phyloP scores from a whole-genome alignment of 1,140 invertebrate genomes.

The Drosophila tsacasi region DNA sequence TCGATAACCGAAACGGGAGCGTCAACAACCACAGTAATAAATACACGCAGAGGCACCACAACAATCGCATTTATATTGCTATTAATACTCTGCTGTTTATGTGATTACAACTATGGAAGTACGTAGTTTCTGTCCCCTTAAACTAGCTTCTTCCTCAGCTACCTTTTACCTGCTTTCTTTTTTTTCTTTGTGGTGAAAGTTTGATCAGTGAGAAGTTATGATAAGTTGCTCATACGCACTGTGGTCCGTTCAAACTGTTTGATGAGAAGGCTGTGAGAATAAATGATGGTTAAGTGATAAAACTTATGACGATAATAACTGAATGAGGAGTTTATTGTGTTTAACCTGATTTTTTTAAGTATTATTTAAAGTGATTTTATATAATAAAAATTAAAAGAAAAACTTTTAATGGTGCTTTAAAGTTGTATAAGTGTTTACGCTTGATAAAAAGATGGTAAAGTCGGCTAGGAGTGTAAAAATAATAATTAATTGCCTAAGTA shows the following conservation, averaged over 20 bases:
- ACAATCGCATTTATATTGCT: conserved; percentile 68
- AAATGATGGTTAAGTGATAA: neutral
- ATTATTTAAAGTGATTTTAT: neutral
- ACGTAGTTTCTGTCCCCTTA: conserved; percentile 24
- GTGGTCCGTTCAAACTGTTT: neutral
- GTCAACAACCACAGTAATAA: conserved; percentile 43
- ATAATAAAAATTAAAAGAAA: neutral
- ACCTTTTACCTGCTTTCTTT: neutral
- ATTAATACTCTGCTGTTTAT: conserved; percentile 76
- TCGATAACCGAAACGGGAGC: conserved; percentile 51
- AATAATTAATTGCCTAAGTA: neutral
- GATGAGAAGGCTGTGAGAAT: neutral
- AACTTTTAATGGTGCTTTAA: neutral
- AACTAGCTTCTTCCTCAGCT: too few relatives aligned
- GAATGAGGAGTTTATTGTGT: neutral
- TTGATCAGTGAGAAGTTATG: neutral
- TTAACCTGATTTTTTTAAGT: neutral
- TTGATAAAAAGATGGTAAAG: neutral
- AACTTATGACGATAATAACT: neutral
- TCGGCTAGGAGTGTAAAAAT: neutral
- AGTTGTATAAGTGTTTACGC: neutral
- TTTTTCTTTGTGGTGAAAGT: conserved; percentile 32
- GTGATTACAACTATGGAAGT: conserved; percentile 81
- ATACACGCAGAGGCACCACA: conserved; percentile 64
- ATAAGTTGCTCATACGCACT: conserved; percentile 17